These are phyloP conservation scores for Botrylloides violaceus DNA, from an alignment of 23 tunicate species.

Conservation along the genomic window DNA sequence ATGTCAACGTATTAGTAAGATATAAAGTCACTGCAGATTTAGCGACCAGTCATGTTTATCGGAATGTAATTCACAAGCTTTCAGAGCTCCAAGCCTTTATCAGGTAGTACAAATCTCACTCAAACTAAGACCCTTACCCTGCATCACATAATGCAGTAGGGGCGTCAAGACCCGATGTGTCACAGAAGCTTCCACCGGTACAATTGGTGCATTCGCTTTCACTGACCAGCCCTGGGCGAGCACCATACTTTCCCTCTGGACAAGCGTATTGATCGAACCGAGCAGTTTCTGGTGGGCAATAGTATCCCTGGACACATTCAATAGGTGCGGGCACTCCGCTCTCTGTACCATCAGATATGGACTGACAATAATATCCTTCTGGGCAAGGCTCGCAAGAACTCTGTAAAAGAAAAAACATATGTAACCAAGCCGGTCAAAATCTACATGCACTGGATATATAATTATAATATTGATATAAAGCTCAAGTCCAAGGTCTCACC, in stretches of 20 bases:
- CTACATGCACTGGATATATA: too few species aligned
- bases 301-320: slow-evolving; percentile 60
- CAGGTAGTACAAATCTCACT: too few species aligned
- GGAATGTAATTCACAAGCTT: too few species aligned
- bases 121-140: slow-evolving; percentile 14
- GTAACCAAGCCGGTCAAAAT: too few species aligned
- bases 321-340: slow-evolving; percentile 44
- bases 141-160: slow-evolving; percentile 46
- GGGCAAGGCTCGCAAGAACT: slow-evolving; percentile 61
- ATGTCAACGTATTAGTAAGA: background rate
- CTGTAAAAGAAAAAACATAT: slow-evolving; percentile 32
- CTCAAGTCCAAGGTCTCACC: slow-evolving; percentile 7
- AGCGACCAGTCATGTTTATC: too few species aligned
- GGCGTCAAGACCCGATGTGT: slow-evolving; percentile 23
- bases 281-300: slow-evolving; percentile 61
- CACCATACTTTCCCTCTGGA: slow-evolving; percentile 69
- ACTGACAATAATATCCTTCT: slow-evolving; percentile 74
- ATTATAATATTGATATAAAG: background rate
- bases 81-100: background rate
- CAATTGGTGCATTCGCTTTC: slow-evolving; percentile 44
- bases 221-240: background rate
- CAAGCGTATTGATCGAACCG: slow-evolving; percentile 40
- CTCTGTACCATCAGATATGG: slow-evolving; percentile 14
- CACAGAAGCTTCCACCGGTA: slow-evolving; percentile 73
- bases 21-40: background rate